Conservation (phyloP, 2,113 vertebrate species). For the Strix uralensis region DNA sequence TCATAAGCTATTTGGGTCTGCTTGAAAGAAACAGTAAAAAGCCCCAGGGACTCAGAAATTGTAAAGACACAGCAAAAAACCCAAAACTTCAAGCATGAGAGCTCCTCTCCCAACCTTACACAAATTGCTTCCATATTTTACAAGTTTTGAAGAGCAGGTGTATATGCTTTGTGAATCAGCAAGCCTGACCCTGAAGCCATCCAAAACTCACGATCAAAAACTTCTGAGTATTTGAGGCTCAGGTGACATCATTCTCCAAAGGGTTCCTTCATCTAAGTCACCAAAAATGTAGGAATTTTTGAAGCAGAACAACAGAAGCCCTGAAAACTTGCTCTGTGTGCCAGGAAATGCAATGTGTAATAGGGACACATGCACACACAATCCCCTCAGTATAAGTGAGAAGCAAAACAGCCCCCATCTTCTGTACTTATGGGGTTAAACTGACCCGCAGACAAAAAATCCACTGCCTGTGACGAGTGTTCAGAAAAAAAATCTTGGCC, state of each 20-base stretch:
- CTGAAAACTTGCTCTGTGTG: background rate
- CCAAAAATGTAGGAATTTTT: background rate
- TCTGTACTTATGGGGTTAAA: background rate
- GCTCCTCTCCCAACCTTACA: background rate
- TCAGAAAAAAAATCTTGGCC: background rate
- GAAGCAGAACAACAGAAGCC: conserved; percentile 22
- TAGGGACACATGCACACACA: background rate
- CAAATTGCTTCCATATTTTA: conserved; percentile 25
- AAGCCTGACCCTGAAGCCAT: conserved; percentile 29
- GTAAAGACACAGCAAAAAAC: background rate
- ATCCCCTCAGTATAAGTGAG: background rate
- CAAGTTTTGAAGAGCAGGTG: conserved; percentile 5
- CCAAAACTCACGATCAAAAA: conserved; percentile 43
- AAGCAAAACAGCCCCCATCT: background rate
- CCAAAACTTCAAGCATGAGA: background rate
- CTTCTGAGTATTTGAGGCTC: background rate
- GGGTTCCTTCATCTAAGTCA: conserved; percentile 5
- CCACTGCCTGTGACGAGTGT: background rate
- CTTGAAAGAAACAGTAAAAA: conserved; percentile 2
- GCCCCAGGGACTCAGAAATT: background rate
- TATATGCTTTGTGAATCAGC: background rate
- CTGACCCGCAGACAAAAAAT: background rate
- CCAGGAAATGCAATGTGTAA: background rate
- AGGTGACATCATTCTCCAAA: conserved; percentile 32
- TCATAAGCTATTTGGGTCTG: background rate